Conservation (phyloP, 2,113 vertebrate species). For the Paradoxurus hermaphroditus region DNA sequence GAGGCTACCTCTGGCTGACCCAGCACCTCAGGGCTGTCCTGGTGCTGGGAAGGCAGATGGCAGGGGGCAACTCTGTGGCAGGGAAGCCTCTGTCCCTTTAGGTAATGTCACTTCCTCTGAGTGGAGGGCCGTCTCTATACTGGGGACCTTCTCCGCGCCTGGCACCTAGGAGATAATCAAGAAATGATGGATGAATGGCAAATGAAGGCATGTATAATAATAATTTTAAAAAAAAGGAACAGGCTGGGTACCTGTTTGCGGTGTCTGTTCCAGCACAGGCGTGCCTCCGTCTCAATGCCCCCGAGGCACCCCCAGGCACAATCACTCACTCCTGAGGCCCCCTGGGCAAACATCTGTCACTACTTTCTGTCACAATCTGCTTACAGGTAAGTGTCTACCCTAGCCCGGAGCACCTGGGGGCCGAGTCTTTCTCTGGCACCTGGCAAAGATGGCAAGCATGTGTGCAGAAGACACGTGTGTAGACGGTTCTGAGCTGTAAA, state of each 20-base stretch:
- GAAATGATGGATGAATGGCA: not conserved
- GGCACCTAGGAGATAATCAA: not conserved
- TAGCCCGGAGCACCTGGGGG: not conserved
- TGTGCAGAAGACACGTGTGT: accelerated
- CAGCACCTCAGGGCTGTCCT: not conserved
- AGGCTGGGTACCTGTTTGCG: not conserved
- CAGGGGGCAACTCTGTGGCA: no score
- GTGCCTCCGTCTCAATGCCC: not conserved
- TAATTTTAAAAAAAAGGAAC: not conserved
- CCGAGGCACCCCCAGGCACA: slow-evolving; percentile 34
- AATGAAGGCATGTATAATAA: not conserved
- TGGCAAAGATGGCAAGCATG: not conserved
- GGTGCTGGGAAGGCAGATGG: not conserved
- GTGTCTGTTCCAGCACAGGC: not conserved
- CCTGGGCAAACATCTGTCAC: slow-evolving; percentile 64
- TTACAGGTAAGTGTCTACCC: slow-evolving; percentile 46
- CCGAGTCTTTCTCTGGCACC: not conserved
- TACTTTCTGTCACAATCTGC: slow-evolving; percentile 34
- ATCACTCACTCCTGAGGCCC: slow-evolving; percentile 40
- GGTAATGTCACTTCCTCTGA: not conserved
- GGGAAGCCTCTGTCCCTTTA: not conserved
- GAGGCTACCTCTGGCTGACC: no score
- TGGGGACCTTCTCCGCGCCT: not conserved
- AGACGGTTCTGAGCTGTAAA: not conserved
- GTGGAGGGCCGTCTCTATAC: accelerated